Base-by-base conservation (phyloP, 2,797 vertebrate species). In the Antrozous pallidus region DNA sequence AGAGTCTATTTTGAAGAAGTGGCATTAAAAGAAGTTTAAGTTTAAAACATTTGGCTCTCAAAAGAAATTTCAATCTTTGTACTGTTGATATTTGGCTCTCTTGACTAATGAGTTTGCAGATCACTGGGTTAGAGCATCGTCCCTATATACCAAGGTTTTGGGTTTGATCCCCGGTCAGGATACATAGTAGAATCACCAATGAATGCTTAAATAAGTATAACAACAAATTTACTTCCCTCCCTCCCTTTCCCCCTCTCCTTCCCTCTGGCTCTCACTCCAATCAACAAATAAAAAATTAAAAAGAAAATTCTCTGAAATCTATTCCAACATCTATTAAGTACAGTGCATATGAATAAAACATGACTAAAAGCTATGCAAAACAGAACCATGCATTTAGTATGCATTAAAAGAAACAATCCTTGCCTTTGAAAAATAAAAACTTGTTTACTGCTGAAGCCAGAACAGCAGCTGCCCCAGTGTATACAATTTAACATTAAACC, bases 381-480 rank as follows among this genome's bases (percentile, higher is more conserved):
- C 51, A 79, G n/a, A 58, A 90, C 38, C 84, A 83, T 12, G 26
- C 28, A 81, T 81, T 80, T 18, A 78, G 22, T 33, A 38, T 28
- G 12, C 5, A 61, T 78, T 91, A 22, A 33, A 9, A 42, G 38
- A 51, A 79, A 63, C 80, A 49, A 69, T 9, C 2, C 58, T 90
- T 65, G 47, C 24, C 8, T 92, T 84, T 88, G 80, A 89, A 77
- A 96, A 95, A 80, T 31, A 90, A 91, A 85, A 82, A 24, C 26
- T 54, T 45, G 38, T 11, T 70, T 33, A 73, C 36, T 78, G 31
- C 16, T 45, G 8, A 6, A 70, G 9, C 26, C 61, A 90, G 56
- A 49, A 51, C 3, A 93, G 61, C 77, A 61, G 24, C 45, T 84
- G n/a, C 58, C 42, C 67, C 31, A 36, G 20, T 36, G 2, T 31